Evolutionary conservation across 2,797 vertebrate genomes (phyloP), one percentile per base, ranked within the genome.

Genomic region (Taeniopygia guttata): DNA sequence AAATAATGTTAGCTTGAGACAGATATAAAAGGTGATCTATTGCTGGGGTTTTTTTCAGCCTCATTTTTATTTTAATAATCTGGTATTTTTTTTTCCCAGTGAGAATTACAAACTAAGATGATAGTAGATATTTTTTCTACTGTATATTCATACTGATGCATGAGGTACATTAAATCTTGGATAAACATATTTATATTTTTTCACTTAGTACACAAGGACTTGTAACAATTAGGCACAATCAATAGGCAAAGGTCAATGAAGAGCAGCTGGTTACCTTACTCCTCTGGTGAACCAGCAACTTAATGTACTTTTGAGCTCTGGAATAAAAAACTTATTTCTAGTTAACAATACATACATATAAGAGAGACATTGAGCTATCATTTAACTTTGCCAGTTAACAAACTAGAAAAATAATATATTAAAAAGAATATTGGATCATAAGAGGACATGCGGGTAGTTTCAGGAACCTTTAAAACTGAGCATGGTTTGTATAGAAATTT

Each of bases 21-120:
- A 77, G 11, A 38, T 6, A 78, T 16, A 56, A 66, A 40, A 78
- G 5, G 40, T 29, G 11, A 36, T 59, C 4, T 60, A 9, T 16
- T 62, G 16, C 2, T 51, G 15, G 0, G 10, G 0, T 8, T 68
- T 72, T 46, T 81, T 81, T 54, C 23, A 64, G 2, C 4, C 8
- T 11, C 0, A 0, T 55, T 84, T 87, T 51, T 58, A 40, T 68
- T 78, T 46, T 55, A 70, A 36, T 52, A 0, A 32, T 78, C 58
- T 74, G n/a, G 80, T n/a, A n/a, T n/a, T 68, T 62, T 87, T 69
- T 69, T 87, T 85, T 62, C 9, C 13, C 8, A 27, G 6, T 62
- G 11, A 82, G 18, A 84, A 75, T 62, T 68, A 43, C 84, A 88
- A 85, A 29, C 27, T 13, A 59, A 46, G 3, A 16, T 58, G 5